A percentile compares a stretch with the other conserved stretches of the same genome.
phyloP scores from a whole-genome alignment of 2,797 vertebrate genomes.

The Clarias platycephalus region DNA sequence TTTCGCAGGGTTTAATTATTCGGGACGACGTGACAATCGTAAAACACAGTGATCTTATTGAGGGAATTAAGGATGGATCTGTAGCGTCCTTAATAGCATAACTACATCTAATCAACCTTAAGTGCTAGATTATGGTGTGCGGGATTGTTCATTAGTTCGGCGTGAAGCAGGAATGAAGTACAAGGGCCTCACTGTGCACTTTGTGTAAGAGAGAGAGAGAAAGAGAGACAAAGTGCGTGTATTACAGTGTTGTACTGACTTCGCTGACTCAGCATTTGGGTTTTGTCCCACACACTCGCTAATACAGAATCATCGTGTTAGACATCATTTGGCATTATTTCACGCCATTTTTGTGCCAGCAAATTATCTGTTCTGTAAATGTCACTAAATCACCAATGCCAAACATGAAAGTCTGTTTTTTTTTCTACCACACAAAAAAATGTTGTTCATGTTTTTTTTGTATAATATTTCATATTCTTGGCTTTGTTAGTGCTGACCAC shows the following conservation, averaged over 20 bases:
- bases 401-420: not conserved
- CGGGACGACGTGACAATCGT: conserved; percentile 35
- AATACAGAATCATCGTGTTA: not conserved
- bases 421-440: not conserved
- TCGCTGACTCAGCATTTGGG: not conserved
- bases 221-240: not conserved
- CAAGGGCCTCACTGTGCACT: not conserved
- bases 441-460: not conserved
- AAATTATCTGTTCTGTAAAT: not conserved
- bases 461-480: not conserved
- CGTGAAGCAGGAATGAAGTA: not conserved
- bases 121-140: not conserved
- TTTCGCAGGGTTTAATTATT: conserved; percentile 46
- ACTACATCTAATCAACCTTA: conserved; percentile 44
- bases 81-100: conserved; percentile 40
- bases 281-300: not conserved
- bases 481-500: not conserved
- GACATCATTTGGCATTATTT: not conserved
- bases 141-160: conserved; percentile 15
- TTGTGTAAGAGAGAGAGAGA: too few relatives aligned
- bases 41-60: conserved; percentile 38
- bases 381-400: not conserved
- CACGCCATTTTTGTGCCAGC: not conserved
- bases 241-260: not conserved
- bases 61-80: conserved; percentile 40